Evolutionary conservation across 30 jellyfish, hydroid and myxozoan species (phyloP), one percentile per base, ranked within the genome.

Genomic region (Pseudorhiza aurosa): DNA sequence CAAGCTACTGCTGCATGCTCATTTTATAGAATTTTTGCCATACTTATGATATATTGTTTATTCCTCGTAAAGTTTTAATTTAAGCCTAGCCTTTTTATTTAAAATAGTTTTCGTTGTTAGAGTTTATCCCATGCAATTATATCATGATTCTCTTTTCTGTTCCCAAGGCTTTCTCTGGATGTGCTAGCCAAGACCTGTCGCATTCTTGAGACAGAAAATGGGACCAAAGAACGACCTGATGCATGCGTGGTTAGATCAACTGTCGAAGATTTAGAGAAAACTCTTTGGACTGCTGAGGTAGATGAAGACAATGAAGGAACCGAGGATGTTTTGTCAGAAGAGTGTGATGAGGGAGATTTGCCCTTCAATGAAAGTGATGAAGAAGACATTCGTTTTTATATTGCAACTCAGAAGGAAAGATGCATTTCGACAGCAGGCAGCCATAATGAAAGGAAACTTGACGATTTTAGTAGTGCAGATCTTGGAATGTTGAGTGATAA

Each of bases 331-430:
- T 4, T 28, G 53, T 26, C 12, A 47, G n/a, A 2, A 26, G 62
- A 47, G 22, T 17, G 12, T 5, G 72, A 27, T 35, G 75, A 17
- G 11, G 42, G 65, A 2, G 74, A 46, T 44, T 78, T 82, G 21
- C 80, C 57, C 27, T 78, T 78, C 26, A 72, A 78, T 65, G 82
- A 78, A 62, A 63, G 67, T 25, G 90, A 78, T 46, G 90, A 57
- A 32, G 90, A 78, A 22, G 90, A 78, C 46, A 68, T 78, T 17
- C 42, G 90, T 14, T 46, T 9, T 32, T 78, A 2, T 53, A 58
- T 60, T 63, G 90, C 73, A 1, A 78, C 90, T 8, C 90, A 78
- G 40, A 78, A 58, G 28, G 88, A 57, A 43, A 39, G 40, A 18
- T 1, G 63, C 30, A 43, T 25, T 8, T 72, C 86, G 17, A 8